These are phyloP conservation scores for Diorhabda sublineata DNA, from an alignment of 1,140 invertebrate genomes.

Conservation along the genomic window DNA sequence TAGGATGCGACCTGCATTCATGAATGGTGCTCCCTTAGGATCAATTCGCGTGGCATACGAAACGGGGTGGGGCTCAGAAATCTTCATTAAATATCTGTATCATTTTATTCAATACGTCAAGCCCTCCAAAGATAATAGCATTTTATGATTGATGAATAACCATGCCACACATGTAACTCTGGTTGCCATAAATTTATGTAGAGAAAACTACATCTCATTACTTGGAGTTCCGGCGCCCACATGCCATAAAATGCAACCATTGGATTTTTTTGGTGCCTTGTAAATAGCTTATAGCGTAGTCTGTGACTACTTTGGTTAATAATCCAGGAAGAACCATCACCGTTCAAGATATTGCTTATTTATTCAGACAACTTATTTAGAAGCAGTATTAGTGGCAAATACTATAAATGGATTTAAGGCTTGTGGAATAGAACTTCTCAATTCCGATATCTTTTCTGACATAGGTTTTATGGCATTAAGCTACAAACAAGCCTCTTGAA, in stretches of 20 bases:
- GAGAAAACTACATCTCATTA: slow-evolving; percentile 42
- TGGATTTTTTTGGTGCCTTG: slow-evolving; percentile 46
- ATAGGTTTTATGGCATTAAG: background rate
- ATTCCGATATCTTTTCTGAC: background rate
- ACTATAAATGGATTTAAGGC: slow-evolving; percentile 11
- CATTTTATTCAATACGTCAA: background rate
- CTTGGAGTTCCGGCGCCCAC: slow-evolving; percentile 44
- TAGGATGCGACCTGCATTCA: slow-evolving; percentile 13
- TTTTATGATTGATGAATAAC: slow-evolving; percentile 48
- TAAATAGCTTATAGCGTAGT: slow-evolving; percentile 37
- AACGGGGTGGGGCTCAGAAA: slow-evolving; percentile 17
- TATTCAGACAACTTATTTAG: slow-evolving; percentile 7
- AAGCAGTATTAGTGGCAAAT: slow-evolving; percentile 9
- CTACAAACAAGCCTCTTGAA: background rate
- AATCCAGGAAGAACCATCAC: slow-evolving; percentile 14
- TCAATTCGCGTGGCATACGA: slow-evolving; percentile 7
- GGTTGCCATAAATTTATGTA: slow-evolving; percentile 32
- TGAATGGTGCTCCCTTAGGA: background rate
- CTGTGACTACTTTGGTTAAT: background rate
- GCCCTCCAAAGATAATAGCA: slow-evolving; percentile 32
- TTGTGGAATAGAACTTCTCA: background rate
- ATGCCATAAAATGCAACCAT: slow-evolving; percentile 43
- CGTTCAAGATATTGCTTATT: slow-evolving; percentile 11
- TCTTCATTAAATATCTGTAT: slow-evolving; percentile 3
- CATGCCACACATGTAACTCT: slow-evolving; percentile 42